phyloP scores from a whole-genome alignment of 2,797 vertebrate genomes.

The Heterohyrax brucei region DNA sequence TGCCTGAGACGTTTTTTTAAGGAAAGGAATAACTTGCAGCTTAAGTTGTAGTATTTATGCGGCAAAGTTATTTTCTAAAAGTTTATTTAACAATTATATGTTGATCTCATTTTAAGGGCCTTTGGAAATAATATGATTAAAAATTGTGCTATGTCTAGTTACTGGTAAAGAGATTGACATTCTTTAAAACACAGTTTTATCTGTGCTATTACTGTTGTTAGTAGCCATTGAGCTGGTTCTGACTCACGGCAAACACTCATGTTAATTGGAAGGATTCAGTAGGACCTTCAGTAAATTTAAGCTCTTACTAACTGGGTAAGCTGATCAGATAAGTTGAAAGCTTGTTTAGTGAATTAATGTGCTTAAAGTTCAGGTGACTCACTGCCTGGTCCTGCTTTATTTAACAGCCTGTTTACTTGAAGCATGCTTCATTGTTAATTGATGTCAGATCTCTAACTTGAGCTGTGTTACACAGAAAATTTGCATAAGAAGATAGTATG shows the following conservation, averaged over 20 bases:
- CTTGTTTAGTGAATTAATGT: constrained; percentile 88
- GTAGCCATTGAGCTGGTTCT: background rate
- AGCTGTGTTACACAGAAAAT: constrained; percentile 61
- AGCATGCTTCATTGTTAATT: constrained; percentile 86
- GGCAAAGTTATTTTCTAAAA: constrained; percentile 27
- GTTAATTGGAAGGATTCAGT: constrained; percentile 86
- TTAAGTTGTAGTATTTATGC: constrained; percentile 22
- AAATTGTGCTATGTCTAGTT: constrained; percentile 68
- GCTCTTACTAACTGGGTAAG: constrained; percentile 71
- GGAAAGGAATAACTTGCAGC: constrained; percentile 29
- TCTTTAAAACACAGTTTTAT: constrained; percentile 79
- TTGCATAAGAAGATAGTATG: constrained; percentile 51
- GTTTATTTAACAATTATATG: constrained; percentile 29
- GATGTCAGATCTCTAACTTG: constrained; percentile 78
- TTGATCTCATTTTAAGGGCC: constrained; percentile 60
- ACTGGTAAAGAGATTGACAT: constrained; percentile 65
- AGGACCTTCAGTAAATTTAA: constrained; percentile 86
- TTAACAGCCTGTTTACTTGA: constrained; percentile 87
- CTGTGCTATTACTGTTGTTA: constrained; percentile 69
- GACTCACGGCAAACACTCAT: constrained; percentile 41
- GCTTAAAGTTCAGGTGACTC: constrained; percentile 86
- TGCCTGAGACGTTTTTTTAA: background rate
- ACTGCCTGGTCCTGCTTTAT: constrained; percentile 82
- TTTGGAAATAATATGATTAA: constrained; percentile 50
- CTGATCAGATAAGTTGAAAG: constrained; percentile 85